A percentile compares a stretch with the other conserved stretches of the same genome.
phyloP scores from a whole-genome alignment of 2,888 invertebrate genomes.

The Loripinus fragilis region DNA sequence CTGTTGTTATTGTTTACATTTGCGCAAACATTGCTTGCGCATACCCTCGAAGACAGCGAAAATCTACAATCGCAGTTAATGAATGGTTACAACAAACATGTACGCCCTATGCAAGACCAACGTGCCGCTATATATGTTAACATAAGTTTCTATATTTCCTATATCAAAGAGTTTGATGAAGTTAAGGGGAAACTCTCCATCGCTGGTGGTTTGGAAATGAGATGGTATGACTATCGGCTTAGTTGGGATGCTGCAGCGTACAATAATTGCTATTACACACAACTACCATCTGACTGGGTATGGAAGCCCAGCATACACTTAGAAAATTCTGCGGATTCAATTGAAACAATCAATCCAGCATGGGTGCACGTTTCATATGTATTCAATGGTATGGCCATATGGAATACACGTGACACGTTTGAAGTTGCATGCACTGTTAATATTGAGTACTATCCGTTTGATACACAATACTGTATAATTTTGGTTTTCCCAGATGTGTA shows the following conservation, averaged over 20 bases:
- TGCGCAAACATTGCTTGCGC: no score
- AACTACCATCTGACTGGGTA: neutral
- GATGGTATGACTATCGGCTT: neutral
- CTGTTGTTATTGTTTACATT: no score
- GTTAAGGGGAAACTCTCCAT: neutral
- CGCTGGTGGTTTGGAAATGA: neutral
- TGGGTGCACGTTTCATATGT: neutral
- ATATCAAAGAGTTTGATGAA: neutral
- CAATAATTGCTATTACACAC: neutral
- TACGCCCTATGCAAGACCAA: neutral
- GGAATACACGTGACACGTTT: neutral
- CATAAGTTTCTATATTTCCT: neutral
- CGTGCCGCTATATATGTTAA: neutral
- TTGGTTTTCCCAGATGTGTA: neutral
- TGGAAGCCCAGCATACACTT: neutral
- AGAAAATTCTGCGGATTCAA: neutral
- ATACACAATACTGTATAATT: neutral
- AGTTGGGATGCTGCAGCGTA: neutral
- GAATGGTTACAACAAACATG: neutral
- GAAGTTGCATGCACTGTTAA: neutral
- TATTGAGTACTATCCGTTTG: neutral
- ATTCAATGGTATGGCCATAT: neutral
- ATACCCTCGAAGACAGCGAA: neutral
- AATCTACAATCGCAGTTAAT: neutral
- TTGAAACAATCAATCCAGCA: neutral